Conservation (phyloP, 2,797 vertebrate species). For the Eremophila alpestris region DNA sequence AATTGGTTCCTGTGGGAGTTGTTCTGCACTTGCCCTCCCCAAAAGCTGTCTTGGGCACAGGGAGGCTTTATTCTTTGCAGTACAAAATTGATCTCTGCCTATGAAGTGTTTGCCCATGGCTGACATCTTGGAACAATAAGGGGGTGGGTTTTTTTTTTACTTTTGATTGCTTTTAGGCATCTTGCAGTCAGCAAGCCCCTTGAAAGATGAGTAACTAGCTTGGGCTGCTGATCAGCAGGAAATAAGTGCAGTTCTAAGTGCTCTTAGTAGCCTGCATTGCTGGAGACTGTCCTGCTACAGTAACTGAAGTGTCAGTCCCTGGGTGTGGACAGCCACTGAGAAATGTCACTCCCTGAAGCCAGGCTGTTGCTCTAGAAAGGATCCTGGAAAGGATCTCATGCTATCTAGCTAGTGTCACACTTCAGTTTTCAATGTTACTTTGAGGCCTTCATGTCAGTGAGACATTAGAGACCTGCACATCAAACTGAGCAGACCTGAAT, state of each 20-base stretch:
- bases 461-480: not conserved
- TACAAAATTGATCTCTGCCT: not conserved
- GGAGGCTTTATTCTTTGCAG: not conserved
- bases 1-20: not conserved
- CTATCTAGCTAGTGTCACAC: not conserved
- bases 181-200: not conserved
- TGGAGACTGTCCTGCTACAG: not conserved
- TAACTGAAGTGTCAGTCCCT: not conserved
- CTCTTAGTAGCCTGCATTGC: not conserved
- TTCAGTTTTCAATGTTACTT: not conserved
- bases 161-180: not conserved
- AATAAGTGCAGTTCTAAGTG: not conserved
- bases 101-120: not conserved
- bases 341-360: not conserved
- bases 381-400: not conserved
- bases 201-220: not conserved
- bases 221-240: not conserved
- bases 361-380: not conserved
- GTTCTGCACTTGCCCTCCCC: not conserved
- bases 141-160: rapidly evolving
- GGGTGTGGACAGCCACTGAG: not conserved
- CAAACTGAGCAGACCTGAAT: not conserved
- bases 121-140: not conserved
- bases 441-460: not conserved
- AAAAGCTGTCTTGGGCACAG: rapidly evolving